Evolutionary conservation across 2,888 invertebrate genomes (phyloP).

Genomic region (Eristalis pertinax): DNA sequence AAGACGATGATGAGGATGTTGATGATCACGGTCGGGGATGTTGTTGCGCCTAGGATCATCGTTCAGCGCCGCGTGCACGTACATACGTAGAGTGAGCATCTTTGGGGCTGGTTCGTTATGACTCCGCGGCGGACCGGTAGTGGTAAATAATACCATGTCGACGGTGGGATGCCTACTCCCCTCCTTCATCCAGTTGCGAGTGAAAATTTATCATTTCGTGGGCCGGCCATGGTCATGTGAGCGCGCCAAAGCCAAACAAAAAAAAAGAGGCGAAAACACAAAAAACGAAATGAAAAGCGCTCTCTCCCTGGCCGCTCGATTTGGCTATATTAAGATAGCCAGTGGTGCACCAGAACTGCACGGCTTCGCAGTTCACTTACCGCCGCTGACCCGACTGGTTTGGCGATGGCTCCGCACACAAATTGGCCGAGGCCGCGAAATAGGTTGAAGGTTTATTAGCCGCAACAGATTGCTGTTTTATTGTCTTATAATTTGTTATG

Average conservation of each 20-base stretch:
- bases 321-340: too few relatives aligned
- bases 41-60: not conserved
- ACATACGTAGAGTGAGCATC: not conserved
- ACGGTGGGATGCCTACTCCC: not conserved
- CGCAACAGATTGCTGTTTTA: conserved; percentile 33
- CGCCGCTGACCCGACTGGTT: conserved; percentile 25
- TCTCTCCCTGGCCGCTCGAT: not conserved
- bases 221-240: not conserved
- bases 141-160: conserved; percentile 39
- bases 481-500: conserved; percentile 37
- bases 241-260: too few relatives aligned
- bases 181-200: not conserved
- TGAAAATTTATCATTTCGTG: conserved; percentile 21
- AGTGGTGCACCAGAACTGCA: too few relatives aligned
- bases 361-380: conserved; percentile 6
- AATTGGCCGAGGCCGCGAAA: conserved; percentile 16
- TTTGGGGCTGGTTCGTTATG: conserved; percentile 4
- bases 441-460: conserved; percentile 38
- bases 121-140: conserved; percentile 15
- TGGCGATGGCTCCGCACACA: conserved; percentile 1
- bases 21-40: not conserved
- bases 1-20: conserved; percentile 20
- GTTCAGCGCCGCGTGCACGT: too few relatives aligned
- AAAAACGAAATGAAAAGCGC: not conserved
- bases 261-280: too few relatives aligned